Evolutionary conservation across 2,797 vertebrate species (phyloP).

Genomic region (Catharus ustulatus): DNA sequence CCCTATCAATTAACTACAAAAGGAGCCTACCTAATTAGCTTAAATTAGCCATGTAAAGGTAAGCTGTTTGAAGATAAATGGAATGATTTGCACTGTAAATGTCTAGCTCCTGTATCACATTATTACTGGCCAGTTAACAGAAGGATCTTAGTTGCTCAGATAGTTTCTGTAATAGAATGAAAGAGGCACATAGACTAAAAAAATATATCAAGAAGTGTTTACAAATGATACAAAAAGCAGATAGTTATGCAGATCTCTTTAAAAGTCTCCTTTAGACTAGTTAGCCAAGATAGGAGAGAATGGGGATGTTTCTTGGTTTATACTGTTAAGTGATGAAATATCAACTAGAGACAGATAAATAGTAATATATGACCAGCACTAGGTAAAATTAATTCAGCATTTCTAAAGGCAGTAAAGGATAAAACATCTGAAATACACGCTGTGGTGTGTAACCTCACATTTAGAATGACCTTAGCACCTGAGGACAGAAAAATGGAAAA

Average conservation of each 20-base stretch:
- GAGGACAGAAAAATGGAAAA: background rate
- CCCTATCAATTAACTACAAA: slow-evolving; percentile 56
- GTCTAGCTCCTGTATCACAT: slow-evolving; percentile 21
- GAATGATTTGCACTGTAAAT: slow-evolving; percentile 42
- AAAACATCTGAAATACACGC: background rate
- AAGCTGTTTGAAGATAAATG: slow-evolving; percentile 54
- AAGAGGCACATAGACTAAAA: background rate
- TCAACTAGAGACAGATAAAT: background rate
- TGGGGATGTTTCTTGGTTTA: background rate
- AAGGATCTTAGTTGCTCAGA: background rate
- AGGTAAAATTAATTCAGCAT: background rate
- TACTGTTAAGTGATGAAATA: background rate
- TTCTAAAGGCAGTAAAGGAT: background rate
- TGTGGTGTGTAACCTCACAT: background rate
- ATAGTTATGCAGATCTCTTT: background rate
- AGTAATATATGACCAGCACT: background rate
- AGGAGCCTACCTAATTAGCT: slow-evolving; percentile 46
- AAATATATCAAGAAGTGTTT: background rate
- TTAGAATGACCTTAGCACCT: background rate
- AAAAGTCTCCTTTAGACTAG: background rate
- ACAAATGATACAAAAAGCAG: background rate
- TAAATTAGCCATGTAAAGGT: slow-evolving; percentile 57
- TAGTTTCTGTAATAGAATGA: background rate
- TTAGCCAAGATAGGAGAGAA: background rate
- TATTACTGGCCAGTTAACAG: slow-evolving; percentile 39